Conservation (phyloP, 2,113 vertebrate genomes). For the Parus major region DNA sequence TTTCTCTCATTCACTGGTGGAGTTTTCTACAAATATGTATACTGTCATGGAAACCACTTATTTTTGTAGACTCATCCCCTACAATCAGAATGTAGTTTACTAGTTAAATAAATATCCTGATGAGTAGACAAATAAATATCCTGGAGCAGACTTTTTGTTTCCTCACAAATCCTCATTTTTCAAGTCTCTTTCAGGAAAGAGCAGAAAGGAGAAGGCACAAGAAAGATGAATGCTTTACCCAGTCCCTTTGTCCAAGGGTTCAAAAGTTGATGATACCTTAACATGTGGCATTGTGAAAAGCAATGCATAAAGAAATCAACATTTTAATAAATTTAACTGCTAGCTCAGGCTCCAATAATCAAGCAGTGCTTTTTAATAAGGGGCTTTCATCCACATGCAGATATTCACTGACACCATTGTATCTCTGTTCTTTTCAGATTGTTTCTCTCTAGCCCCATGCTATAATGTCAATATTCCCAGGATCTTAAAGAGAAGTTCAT, state of each 20-base stretch:
- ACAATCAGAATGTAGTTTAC: background rate
- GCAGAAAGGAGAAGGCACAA: background rate
- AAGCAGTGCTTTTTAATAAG: background rate
- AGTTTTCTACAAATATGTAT: background rate
- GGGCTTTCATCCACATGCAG: background rate
- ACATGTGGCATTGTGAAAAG: background rate
- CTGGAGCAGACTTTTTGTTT: background rate
- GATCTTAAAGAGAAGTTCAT: background rate
- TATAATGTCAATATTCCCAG: accelerated
- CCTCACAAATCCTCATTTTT: background rate
- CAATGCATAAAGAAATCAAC: background rate
- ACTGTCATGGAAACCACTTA: background rate
- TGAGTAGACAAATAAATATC: background rate
- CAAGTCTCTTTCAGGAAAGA: background rate
- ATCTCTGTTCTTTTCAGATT: background rate
- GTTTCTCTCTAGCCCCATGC: background rate
- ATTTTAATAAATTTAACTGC: background rate
- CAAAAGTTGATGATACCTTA: background rate
- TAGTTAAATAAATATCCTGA: background rate
- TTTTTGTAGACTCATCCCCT: background rate
- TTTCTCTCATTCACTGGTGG: background rate
- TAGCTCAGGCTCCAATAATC: background rate
- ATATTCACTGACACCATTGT: background rate
- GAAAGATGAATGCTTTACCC: background rate
- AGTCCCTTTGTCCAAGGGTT: background rate